Base-by-base conservation (phyloP, 2,113 vertebrate species). In the Philantomba maxwellii region DNA sequence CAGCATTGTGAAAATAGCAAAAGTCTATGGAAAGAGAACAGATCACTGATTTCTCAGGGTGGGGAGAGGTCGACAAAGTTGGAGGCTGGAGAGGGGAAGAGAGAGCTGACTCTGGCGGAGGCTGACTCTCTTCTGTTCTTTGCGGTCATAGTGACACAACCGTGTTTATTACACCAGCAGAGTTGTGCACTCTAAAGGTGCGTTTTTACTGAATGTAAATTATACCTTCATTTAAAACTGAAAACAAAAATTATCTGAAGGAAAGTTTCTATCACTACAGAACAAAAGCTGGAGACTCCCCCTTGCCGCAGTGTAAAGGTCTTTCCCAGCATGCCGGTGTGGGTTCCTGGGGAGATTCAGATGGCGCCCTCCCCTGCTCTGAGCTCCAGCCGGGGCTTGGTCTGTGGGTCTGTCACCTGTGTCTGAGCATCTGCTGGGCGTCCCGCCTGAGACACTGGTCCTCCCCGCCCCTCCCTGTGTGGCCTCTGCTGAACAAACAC, bases 181-280 rank as follows among this genome's bases (percentile, higher is more conserved):
- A 53, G 58, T 3, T 43, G 19, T 33, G 25, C 1, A 12, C 66
- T 16, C 0, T 26, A 26, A 88, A 89, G 87, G 21, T 47, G 75
- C 36, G 28, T 70, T 90, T 94, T 64, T 39, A 53, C 75, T 51
- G 49, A 39, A 77, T 33, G 51, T 30, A 60, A 95, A 95, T 93
- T 75, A 80, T 75, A 85, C 39, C 81, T 96, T 87, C 19, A 80
- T 92, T 93, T 78, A 89, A 60, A 66, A 87, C 78, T 81, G 86
- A 0, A 87, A 66, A 88, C 66, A 70, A 57, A 87, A 49, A 28
- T 51, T 9, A 26, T 75, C 77, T 64, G 57, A 53, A 86, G 70
- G 36, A 73, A 80, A 75, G 57, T 13, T 47, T 82, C 80, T 91
- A 39, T 49, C 33, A 25, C 53, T 94, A 45, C 33, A 89, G 90